Conservation (phyloP, 2,113 vertebrate species). For the Regulus satrapa region DNA sequence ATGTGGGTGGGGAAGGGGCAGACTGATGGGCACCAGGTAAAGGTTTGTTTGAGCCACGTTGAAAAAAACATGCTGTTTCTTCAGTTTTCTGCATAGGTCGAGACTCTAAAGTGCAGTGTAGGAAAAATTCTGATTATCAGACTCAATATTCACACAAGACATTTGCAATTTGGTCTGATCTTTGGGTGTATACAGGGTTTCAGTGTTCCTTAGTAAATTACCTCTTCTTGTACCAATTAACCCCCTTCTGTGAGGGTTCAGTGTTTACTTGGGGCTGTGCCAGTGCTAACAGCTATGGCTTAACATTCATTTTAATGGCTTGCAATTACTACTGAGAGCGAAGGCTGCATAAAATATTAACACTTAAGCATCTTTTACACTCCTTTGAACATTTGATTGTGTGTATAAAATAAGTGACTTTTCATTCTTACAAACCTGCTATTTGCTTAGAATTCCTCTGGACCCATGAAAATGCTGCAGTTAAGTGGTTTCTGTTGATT, state of each 20-base stretch:
- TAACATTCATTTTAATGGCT: constrained; percentile 74
- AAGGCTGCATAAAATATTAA: constrained; percentile 75
- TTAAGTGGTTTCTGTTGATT: constrained; percentile 74
- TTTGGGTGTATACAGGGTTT: constrained; percentile 64
- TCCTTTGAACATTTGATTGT: constrained; percentile 71
- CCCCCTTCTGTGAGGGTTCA: constrained; percentile 68
- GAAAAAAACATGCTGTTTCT: constrained; percentile 2
- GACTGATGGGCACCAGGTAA: constrained; percentile 70
- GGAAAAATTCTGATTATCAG: constrained; percentile 59
- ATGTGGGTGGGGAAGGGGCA: neutral
- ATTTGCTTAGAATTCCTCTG: constrained; percentile 76
- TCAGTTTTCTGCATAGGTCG: constrained; percentile 22
- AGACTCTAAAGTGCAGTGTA: neutral
- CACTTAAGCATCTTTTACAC: constrained; percentile 75
- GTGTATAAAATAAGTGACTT: constrained; percentile 68
- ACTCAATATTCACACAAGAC: constrained; percentile 43
- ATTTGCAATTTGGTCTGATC: constrained; percentile 31
- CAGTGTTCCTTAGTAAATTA: constrained; percentile 78
- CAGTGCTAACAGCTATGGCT: constrained; percentile 74
- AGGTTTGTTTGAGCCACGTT: constrained; percentile 25
- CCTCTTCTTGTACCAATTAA: constrained; percentile 79
- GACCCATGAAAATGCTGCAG: constrained; percentile 72
- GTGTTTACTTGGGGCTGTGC: constrained; percentile 69
- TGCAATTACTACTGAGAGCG: constrained; percentile 66
- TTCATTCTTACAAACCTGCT: constrained; percentile 68